These are phyloP conservation scores for Epizoanthus scotinus DNA, from an alignment of 92 coral and sea anemone genomes.

Conservation along the genomic window DNA sequence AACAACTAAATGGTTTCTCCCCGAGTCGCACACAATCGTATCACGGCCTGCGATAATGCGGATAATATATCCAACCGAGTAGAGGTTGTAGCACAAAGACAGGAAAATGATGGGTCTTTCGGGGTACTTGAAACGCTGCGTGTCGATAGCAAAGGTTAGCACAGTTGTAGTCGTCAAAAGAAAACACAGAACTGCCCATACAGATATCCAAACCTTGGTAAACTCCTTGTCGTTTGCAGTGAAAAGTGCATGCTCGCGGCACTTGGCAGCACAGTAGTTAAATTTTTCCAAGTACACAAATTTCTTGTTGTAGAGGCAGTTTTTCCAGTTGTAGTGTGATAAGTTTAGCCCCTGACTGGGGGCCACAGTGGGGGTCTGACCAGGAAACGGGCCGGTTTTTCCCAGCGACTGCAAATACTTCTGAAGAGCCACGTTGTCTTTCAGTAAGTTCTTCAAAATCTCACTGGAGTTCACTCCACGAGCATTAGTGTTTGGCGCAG, in stretches of 20 bases:
- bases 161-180: slow-evolving; percentile 89
- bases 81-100: slow-evolving; percentile 90
- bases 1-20: slow-evolving; percentile 61
- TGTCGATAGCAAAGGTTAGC: slow-evolving; percentile 90
- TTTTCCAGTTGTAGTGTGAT: slow-evolving; percentile 59
- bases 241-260: slow-evolving; percentile 81
- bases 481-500: slow-evolving; percentile 67
- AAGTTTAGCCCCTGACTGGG: slow-evolving; percentile 40
- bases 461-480: slow-evolving; percentile 67
- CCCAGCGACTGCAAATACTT: slow-evolving; percentile 54
- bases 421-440: slow-evolving; percentile 61
- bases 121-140: slow-evolving; percentile 93
- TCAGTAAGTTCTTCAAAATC: slow-evolving; percentile 50
- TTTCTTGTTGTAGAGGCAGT: slow-evolving; percentile 58
- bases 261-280: slow-evolving; percentile 69
- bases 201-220: slow-evolving; percentile 86
- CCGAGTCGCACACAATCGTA: slow-evolving; percentile 80
- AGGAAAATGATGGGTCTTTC: slow-evolving; percentile 95
- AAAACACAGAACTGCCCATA: slow-evolving; percentile 94
- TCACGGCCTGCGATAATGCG: slow-evolving; percentile 81
- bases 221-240: slow-evolving; percentile 74
- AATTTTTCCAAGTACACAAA: slow-evolving; percentile 75
- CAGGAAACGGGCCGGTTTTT: slow-evolving; percentile 34
- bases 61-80: slow-evolving; percentile 84
- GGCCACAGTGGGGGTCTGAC: slow-evolving; percentile 15